Percentiles rank a stretch among this genome's conserved stretches.
These are phyloP conservation scores for Chalcosyrphus nemorum DNA, from an alignment of 2,888 invertebrate species.

Conservation along the genomic window DNA sequence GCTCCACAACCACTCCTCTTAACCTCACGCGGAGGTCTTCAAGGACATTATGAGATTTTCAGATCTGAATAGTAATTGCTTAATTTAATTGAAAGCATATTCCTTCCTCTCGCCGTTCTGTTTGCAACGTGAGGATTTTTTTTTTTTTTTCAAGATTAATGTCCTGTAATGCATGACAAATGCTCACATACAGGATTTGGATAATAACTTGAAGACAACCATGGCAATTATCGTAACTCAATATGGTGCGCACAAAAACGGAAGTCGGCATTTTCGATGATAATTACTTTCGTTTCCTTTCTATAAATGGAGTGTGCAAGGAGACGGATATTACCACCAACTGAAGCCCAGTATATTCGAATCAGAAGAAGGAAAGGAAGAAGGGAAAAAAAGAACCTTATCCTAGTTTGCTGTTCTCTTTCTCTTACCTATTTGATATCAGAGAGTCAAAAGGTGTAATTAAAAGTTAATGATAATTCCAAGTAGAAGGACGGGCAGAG, in stretches of 20 bases:
- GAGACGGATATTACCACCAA: slow-evolving; percentile 46
- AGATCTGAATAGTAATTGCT: slow-evolving; percentile 61
- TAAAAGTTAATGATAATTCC: slow-evolving; percentile 69
- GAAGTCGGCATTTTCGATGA: slow-evolving; percentile 56
- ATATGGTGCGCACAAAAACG: slow-evolving; percentile 21
- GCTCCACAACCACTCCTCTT: background rate
- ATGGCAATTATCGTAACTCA: slow-evolving; percentile 51
- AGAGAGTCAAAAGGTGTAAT: slow-evolving; percentile 64
- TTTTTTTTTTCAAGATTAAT: slow-evolving; percentile 35
- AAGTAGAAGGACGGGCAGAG: no score
- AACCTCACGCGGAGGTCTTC: slow-evolving; percentile 3
- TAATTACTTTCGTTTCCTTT: slow-evolving; percentile 58
- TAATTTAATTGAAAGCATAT: slow-evolving; percentile 60
- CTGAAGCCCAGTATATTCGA: background rate
- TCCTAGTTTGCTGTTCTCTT: background rate
- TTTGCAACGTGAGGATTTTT: no score
- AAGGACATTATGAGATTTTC: slow-evolving; percentile 47
- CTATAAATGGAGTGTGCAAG: slow-evolving; percentile 18
- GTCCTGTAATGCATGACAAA: slow-evolving; percentile 35
- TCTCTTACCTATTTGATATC: slow-evolving; percentile 14
- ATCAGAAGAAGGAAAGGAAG: no score
- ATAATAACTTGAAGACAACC: slow-evolving; percentile 40
- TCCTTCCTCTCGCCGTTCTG: background rate
- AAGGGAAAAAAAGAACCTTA: background rate
- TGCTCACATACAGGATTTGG: background rate